Conservation (phyloP, 2,113 vertebrate species). For the Corythaixoides concolor region DNA sequence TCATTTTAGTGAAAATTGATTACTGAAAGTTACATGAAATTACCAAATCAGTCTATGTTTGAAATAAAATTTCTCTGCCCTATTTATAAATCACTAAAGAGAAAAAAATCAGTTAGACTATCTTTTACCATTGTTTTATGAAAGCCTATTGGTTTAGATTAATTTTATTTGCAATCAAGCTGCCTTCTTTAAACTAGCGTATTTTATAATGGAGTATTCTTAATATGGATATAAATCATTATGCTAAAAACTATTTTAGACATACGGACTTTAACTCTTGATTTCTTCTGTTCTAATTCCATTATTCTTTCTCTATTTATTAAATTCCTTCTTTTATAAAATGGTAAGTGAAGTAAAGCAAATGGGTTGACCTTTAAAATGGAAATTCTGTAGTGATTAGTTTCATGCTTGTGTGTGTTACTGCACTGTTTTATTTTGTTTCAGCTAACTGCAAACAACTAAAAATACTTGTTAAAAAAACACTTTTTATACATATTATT, state of each 20-base stretch:
- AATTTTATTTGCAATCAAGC: neutral
- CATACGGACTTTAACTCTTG: neutral
- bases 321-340: neutral
- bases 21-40: neutral
- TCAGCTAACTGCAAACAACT: neutral
- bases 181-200: neutral
- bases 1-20: neutral
- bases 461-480: neutral
- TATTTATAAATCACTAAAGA: neutral
- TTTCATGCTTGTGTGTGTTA: neutral
- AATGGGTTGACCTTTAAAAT: neutral
- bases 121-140: neutral
- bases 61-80: neutral
- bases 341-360: neutral
- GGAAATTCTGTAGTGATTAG: neutral
- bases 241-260: neutral
- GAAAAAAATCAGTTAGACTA: neutral
- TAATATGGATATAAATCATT: neutral
- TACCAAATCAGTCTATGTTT: neutral
- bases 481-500: accelerated
- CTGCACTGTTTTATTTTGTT: neutral
- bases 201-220: neutral
- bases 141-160: neutral
- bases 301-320: neutral
- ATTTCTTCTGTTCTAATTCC: neutral